A percentile compares a stretch with the other conserved stretches of the same genome.
These are phyloP conservation scores for Cryptomyrus ogoouensis DNA, from an alignment of 2,113 vertebrate species.

Conservation along the genomic window DNA sequence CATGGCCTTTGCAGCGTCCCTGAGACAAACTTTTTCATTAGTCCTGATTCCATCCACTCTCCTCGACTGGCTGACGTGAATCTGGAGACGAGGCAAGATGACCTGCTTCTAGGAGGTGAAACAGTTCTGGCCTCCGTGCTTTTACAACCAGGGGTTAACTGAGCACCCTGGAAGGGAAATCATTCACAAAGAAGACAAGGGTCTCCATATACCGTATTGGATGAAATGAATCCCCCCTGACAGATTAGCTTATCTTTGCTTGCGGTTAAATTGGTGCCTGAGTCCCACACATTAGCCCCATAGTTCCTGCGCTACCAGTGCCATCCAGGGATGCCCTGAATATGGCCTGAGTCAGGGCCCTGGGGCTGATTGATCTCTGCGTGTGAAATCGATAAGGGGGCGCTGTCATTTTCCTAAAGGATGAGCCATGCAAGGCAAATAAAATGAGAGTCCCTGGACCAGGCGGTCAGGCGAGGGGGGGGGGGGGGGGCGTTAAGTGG, in stretches of 20 bases:
- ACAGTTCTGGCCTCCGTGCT: background rate
- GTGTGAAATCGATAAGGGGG: slow-evolving; percentile 98
- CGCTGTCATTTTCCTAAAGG: slow-evolving; percentile 99
- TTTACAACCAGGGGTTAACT: background rate
- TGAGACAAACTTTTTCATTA: background rate
- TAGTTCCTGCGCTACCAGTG: slow-evolving; percentile 66
- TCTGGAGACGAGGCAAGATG: background rate
- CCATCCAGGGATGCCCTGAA: slow-evolving; percentile 77
- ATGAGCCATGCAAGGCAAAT: slow-evolving; percentile 94
- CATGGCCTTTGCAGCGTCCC: background rate
- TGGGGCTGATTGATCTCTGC: slow-evolving; percentile 98
- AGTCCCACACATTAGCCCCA: slow-evolving; percentile 68
- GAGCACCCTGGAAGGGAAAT: slow-evolving; percentile 59
- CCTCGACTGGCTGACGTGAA: background rate
- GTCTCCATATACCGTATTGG: slow-evolving; percentile 67
- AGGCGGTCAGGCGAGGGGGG: slow-evolving; percentile 17
- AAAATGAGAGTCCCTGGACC: slow-evolving; percentile 93
- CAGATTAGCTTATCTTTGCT: slow-evolving; percentile 95
- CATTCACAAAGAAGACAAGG: slow-evolving; percentile 59
- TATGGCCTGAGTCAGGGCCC: slow-evolving; percentile 95
- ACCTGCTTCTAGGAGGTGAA: background rate
- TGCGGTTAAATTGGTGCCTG: slow-evolving; percentile 70
- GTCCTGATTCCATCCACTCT: background rate
- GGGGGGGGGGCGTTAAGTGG: slow-evolving; percentile 67
- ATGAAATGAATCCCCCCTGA: slow-evolving; percentile 64